Evolutionary conservation across 2,113 vertebrate genomes (phyloP), one percentile per base, ranked within the genome.

Genomic region (Mormyrus lacerda): DNA sequence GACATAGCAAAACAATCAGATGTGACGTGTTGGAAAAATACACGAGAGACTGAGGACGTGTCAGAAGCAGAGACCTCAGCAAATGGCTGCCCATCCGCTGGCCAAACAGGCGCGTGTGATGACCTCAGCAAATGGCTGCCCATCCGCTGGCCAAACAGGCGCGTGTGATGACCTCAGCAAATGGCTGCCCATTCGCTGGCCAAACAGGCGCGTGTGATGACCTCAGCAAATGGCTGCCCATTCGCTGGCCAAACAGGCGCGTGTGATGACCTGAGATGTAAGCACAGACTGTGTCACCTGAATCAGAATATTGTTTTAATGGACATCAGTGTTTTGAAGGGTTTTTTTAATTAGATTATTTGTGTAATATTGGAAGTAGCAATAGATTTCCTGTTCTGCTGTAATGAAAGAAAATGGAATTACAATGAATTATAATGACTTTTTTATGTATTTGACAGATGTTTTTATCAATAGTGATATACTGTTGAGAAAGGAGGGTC

Each of bases 41-140:
- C 39, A 76, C 1, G 0, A 5, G 35, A 6, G 35, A 39, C n/a
- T 5, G 13, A 39, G 1, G 35, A 42, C 15, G 73, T 73, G 4
- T 42, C 73, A 7, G 4, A 42, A 19, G 6, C 13, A 10, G 42
- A 21, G 69, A 21, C 35, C 58, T 31, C 3, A 44, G 35, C 89
- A 87, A 85, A 87, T 53, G 89, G 55, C 55, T 86, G 58, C 6
- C 83, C 31, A 50, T 86, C 50, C 82, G 13, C 69, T 83, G 73
- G 69, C 45, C 11, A 82, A 55, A 53, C 73, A 45, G 10, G 48
- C 88, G 1, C 9, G 3, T 10, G 13, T 83, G n/a, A n/a, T n/a
- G 69, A 21, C 35, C 58, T 31, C 3, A 44, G 35, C 89, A 87
- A 85, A 87, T 53, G 89, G 55, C 55, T 86, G 58, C 6, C 83